Percentiles rank a stretch among this genome's conserved stretches.
phyloP scores from a whole-genome alignment of 2,113 vertebrate species.

The Perccottus glenii region DNA sequence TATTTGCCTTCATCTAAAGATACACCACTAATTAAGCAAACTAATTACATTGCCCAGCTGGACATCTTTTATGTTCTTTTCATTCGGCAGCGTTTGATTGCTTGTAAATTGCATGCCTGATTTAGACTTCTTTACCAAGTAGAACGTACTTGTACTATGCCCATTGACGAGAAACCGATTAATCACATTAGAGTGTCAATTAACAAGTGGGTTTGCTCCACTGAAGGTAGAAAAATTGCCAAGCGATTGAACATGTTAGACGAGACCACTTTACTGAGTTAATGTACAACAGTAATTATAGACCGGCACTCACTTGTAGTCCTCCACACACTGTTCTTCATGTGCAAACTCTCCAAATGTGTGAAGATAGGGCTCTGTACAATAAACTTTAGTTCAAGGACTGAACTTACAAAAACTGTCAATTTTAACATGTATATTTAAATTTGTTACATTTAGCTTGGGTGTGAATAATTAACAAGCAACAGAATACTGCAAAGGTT shows the following conservation, averaged over 20 bases:
- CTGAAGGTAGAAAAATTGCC: conserved; percentile 29
- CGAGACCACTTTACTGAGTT: conserved; percentile 33
- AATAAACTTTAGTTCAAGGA: neutral
- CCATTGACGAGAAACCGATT: conserved; percentile 74
- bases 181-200: conserved; percentile 74
- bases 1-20: conserved; percentile 44
- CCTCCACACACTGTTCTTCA: conserved; percentile 14
- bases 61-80: conserved; percentile 66
- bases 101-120: conserved; percentile 71
- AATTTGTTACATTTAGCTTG: too few species aligned
- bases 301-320: conserved; percentile 11
- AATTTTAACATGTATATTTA: too few species aligned
- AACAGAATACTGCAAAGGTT: too few species aligned
- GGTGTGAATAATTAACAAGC: too few species aligned
- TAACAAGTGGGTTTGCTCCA: conserved; percentile 62
- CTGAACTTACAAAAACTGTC: too few species aligned
- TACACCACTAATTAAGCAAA: conserved; percentile 60
- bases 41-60: conserved; percentile 75
- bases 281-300: conserved; percentile 40
- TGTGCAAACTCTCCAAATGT: neutral
- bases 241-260: conserved; percentile 33
- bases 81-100: conserved; percentile 64
- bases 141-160: conserved; percentile 54
- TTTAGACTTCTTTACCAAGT: conserved; percentile 72
- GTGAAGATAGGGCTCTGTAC: neutral